Base-by-base conservation (phyloP, 2,888 invertebrate genomes). In the Metacarcinus magister region DNA sequence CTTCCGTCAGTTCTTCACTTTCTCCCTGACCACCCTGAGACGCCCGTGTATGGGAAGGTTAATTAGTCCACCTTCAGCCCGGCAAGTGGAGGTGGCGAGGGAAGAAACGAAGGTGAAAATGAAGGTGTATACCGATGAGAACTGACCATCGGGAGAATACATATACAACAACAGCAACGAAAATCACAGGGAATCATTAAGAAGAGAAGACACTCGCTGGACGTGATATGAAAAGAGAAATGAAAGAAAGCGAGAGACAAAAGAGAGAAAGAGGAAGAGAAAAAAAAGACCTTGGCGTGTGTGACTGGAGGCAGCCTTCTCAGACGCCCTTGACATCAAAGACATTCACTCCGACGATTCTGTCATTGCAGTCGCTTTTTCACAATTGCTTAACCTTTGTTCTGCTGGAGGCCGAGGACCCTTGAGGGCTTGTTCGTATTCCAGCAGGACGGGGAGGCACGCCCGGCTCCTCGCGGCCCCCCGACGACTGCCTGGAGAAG, bases 311-410 rank as follows among this genome's bases (percentile, higher is more conserved):
- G 89, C 19, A 39, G 87, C 28, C n/a, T 87, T 19, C n/a, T 44
- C 54, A 32, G 95, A 43, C 91, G 10, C 46, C n/a, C 95, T 95
- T 87, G 89, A 95, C 95, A 95, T 95, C 95, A 95, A 95, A 95
- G 95, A 48, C 95, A 82, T 48, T 75, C 91, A 94, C 91, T 92
- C 82, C 91, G 94, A 75, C 48, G 96, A 96, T 96, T 96, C 96
- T 96, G 96, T 94, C 96, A 96, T 96, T 96, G 96, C 96, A 94
- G 96, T 93, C 96, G 94, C 91, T 96, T 96, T 96, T 96, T 96
- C 93, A 96, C 96, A 96, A 96, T 96, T 96, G 96, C 94, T 93
- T 92, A 94, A 94, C 96, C 94, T 96, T 96, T 95, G 95, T 95
- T 95, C 95, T 93, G 87, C 95, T 46, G 93, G 93, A 89, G 93